Evolutionary conservation across 2,797 vertebrate species (phyloP).

Genomic region (Cyprinodon diabolis): DNA sequence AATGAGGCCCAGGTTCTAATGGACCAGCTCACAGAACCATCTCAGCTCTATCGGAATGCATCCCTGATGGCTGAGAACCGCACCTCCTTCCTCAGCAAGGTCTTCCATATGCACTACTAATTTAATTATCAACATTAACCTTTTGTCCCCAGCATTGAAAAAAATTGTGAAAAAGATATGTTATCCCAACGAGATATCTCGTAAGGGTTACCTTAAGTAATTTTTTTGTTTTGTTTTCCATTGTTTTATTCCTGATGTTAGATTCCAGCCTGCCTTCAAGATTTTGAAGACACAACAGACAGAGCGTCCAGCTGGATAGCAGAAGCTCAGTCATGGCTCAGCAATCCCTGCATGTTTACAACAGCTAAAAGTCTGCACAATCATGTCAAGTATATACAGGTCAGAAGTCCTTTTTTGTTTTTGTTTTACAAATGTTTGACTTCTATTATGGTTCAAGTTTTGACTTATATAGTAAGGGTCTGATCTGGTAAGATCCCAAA

Average conservation of each 20-base stretch:
- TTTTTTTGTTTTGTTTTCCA: too few relatives aligned
- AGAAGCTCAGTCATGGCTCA: constrained; percentile 83
- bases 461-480: background rate
- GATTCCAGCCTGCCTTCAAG: constrained; percentile 88
- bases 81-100: constrained; percentile 91
- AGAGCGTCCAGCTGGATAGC: constrained; percentile 85
- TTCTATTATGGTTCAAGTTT: background rate
- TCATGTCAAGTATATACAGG: constrained; percentile 85
- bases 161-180: background rate
- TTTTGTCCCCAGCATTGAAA: background rate
- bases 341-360: constrained; percentile 71
- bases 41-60: constrained; percentile 88
- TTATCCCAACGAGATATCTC: too few relatives aligned
- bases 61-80: constrained; percentile 86
- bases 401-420: constrained; percentile 50
- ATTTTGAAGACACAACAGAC: constrained; percentile 84
- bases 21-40: constrained; percentile 87
- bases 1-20: constrained; percentile 87
- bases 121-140: background rate
- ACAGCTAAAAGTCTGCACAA: constrained; percentile 84
- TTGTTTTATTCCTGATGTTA: constrained; percentile 53
- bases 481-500: too few relatives aligned
- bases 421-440: background rate
- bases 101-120: background rate
- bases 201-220: too few relatives aligned